Evolutionary conservation across 2,113 vertebrate species (phyloP).

Genomic region (Rhinolophus ferrumequinum): DNA sequence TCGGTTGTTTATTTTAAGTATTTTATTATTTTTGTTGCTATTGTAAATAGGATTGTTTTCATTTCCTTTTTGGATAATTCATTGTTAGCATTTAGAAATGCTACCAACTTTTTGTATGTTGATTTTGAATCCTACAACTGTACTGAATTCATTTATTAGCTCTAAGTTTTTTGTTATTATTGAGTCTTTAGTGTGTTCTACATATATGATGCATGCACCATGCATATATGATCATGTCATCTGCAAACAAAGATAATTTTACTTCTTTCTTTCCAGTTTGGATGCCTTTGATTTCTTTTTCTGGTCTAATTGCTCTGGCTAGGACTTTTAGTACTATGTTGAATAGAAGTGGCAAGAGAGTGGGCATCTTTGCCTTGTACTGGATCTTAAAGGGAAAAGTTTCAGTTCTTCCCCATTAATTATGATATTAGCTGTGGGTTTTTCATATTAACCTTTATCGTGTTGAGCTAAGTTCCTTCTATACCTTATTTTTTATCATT

Average conservation of each 20-base stretch:
- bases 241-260: background rate
- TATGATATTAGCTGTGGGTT: background rate
- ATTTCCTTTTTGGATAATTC: background rate
- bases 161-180: background rate
- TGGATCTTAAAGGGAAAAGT: background rate
- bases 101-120: background rate
- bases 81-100: background rate
- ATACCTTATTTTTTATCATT: background rate
- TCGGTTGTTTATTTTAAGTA: background rate
- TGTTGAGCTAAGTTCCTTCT: background rate
- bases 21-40: background rate
- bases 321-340: background rate
- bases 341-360: background rate
- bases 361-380: background rate
- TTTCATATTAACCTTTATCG: background rate
- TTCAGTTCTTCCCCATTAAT: background rate
- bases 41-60: background rate
- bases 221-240: background rate
- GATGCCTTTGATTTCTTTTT: background rate
- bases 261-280: background rate
- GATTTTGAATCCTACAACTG: background rate
- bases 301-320: background rate
- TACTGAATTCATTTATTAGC: background rate
- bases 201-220: too few species aligned
- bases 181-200: background rate